phyloP scores from a whole-genome alignment of 2,888 invertebrate genomes.

The Heteropelma amictum region DNA sequence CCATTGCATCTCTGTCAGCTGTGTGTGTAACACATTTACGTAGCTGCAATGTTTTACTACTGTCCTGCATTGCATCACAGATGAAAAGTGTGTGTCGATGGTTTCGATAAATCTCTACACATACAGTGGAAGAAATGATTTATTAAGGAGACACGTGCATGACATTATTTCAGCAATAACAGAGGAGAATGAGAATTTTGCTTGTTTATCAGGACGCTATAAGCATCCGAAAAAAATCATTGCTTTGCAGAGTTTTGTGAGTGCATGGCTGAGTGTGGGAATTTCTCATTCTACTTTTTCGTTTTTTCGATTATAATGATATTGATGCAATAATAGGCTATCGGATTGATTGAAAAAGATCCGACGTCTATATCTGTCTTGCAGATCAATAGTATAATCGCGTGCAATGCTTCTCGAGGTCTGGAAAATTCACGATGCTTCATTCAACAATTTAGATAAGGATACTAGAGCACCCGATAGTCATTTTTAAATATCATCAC shows the following conservation, averaged over 20 bases:
- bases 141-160: background rate
- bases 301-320: background rate
- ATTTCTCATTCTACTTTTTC: too few species aligned
- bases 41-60: too few species aligned
- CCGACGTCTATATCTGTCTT: background rate
- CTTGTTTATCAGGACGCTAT: background rate
- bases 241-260: too few species aligned
- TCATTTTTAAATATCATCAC: background rate
- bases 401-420: background rate
- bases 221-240: too few species aligned
- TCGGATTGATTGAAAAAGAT: background rate
- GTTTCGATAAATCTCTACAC: background rate
- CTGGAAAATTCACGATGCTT: constrained; percentile 14
- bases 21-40: background rate
- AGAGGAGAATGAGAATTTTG: background rate
- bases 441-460: constrained; percentile 41
- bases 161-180: background rate
- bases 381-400: background rate
- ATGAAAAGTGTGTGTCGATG: constrained; percentile 8
- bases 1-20: constrained; percentile 6
- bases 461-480: background rate
- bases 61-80: too few species aligned
- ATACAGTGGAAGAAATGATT: background rate
- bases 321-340: background rate
- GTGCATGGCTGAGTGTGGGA: too few species aligned